phyloP scores from a whole-genome alignment of 2,888 invertebrate genomes.

The Cancer borealis region DNA sequence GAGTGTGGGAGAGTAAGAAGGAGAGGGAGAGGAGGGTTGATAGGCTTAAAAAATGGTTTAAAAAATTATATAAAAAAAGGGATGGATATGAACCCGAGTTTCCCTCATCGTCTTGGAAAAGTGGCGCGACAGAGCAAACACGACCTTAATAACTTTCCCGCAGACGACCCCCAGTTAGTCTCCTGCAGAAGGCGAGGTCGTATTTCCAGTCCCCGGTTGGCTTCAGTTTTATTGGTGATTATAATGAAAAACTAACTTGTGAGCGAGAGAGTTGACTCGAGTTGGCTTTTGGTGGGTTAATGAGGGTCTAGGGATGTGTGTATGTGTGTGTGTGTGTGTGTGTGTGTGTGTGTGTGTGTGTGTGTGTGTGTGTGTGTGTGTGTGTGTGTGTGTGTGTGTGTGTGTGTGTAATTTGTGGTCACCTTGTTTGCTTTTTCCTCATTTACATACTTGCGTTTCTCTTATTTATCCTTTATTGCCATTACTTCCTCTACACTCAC shows the following conservation, averaged over 20 bases:
- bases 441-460: not conserved
- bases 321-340: constrained; percentile 34
- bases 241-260: constrained; percentile 24
- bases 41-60: not conserved
- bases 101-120: not conserved
- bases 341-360: constrained; percentile 46
- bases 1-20: not conserved
- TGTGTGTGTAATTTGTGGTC: not conserved
- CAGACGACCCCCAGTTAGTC: not conserved
- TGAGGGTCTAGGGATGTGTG: constrained; percentile 22
- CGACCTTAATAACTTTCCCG: not conserved
- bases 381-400: constrained; percentile 47
- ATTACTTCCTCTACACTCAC: not conserved
- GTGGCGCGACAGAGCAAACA: constrained; percentile 8
- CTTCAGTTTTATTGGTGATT: constrained; percentile 1
- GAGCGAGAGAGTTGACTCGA: not conserved
- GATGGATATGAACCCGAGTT: not conserved
- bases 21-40: not conserved
- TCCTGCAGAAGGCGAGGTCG: not conserved
- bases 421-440: not conserved
- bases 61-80: not conserved
- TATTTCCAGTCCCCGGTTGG: not conserved
- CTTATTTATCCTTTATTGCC: not conserved
- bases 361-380: constrained; percentile 48
- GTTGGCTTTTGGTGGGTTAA: not conserved